A percentile compares a stretch with the other conserved stretches of the same genome.
These are phyloP conservation scores for Tonatia bakeri DNA, from an alignment of 2,113 vertebrate genomes.

Conservation along the genomic window DNA sequence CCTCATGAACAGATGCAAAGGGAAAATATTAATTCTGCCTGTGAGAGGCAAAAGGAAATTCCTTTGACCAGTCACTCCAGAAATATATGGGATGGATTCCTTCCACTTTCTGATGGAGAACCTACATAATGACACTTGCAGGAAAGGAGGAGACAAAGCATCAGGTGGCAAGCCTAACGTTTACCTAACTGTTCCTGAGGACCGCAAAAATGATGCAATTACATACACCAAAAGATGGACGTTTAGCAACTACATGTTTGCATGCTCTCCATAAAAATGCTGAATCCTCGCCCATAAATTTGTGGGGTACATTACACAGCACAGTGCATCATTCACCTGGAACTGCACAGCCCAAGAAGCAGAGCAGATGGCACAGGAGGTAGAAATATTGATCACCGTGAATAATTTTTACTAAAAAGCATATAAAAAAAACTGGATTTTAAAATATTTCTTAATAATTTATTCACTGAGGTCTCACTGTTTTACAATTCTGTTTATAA, in stretches of 20 bases:
- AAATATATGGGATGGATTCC: conserved; percentile 25
- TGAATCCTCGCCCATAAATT: conserved; percentile 54
- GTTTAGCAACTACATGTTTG: conserved; percentile 54
- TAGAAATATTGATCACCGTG: conserved; percentile 69
- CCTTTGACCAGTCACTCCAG: conserved; percentile 36
- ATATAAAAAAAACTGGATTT: conserved; percentile 74
- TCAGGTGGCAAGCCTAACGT: conserved; percentile 62
- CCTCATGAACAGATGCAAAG: conserved; percentile 38
- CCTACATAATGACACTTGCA: conserved; percentile 50
- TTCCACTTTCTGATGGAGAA: conserved; percentile 43
- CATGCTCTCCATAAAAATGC: conserved; percentile 27
- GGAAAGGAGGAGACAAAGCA: conserved; percentile 56
- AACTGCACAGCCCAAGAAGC: conserved; percentile 39
- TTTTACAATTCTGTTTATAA: conserved; percentile 79
- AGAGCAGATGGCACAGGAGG: conserved; percentile 63
- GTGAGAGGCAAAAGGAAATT: conserved; percentile 54
- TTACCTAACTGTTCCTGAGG: conserved; percentile 69
- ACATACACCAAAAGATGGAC: conserved; percentile 53
- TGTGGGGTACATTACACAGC: conserved; percentile 6
- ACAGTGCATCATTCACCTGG: conserved; percentile 21
- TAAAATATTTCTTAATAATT: conserved; percentile 72
- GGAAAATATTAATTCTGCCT: conserved; percentile 29
- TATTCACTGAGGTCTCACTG: conserved; percentile 74
- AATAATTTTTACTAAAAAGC: conserved; percentile 68
- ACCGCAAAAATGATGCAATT: conserved; percentile 70